Conservation (phyloP, 2,797 vertebrate species). For the Myotis pilosus region DNA sequence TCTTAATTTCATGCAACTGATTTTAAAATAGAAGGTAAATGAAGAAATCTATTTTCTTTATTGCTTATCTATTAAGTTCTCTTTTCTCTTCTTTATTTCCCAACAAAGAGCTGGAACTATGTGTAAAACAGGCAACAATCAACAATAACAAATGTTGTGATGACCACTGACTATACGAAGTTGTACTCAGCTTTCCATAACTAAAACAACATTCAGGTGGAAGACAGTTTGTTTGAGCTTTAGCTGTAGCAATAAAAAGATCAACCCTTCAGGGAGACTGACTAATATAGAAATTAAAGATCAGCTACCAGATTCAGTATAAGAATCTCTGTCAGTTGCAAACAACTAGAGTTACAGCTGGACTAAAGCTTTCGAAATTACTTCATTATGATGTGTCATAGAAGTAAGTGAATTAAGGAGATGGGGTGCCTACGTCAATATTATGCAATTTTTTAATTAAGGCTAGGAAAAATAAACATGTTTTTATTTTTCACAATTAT, state of each 20-base stretch:
- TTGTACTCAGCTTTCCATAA: neutral
- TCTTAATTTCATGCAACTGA: neutral
- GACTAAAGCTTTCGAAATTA: neutral
- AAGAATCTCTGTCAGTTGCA: conserved; percentile 13
- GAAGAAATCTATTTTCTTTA: neutral
- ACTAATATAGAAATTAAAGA: neutral
- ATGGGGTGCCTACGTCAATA: neutral
- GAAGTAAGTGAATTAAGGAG: neutral
- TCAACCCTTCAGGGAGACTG: neutral
- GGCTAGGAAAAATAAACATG: neutral
- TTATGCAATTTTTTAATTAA: neutral
- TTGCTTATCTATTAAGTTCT: neutral
- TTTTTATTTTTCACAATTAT: neutral
- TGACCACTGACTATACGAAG: neutral
- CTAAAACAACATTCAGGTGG: neutral
- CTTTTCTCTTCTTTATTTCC: neutral
- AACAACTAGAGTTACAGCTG: neutral
- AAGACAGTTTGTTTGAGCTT: neutral
- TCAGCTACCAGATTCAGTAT: neutral
- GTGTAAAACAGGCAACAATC: neutral
- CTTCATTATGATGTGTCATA: neutral
- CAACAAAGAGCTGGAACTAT: neutral
- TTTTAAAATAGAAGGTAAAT: neutral
- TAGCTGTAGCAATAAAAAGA: neutral
- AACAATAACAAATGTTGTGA: neutral